phyloP scores from a whole-genome alignment of 2,888 invertebrate species.

The Tipula confusa region DNA sequence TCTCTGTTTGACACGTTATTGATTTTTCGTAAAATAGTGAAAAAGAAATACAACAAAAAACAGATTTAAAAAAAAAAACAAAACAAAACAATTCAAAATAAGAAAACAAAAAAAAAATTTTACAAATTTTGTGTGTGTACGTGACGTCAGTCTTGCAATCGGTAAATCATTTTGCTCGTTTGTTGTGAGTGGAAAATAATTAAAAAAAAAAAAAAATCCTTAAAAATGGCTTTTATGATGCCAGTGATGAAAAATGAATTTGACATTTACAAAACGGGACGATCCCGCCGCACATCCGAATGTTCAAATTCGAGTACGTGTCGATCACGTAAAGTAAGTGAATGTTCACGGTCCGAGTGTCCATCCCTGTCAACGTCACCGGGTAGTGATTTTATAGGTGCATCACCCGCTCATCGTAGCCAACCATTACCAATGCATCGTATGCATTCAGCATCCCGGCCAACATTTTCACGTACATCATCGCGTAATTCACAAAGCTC shows the following conservation, averaged over 20 bases:
- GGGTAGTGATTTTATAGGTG: slow-evolving; percentile 52
- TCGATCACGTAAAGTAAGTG: slow-evolving; percentile 61
- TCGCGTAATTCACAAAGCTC: slow-evolving; percentile 61
- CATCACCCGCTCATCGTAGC: slow-evolving; percentile 54
- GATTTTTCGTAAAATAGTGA: slow-evolving; percentile 14
- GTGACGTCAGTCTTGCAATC: slow-evolving; percentile 6
- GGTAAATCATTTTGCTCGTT: neutral
- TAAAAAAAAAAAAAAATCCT: too few species aligned
- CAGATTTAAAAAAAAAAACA: neutral
- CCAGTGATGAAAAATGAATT: slow-evolving; percentile 91
- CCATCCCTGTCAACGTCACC: slow-evolving; percentile 63
- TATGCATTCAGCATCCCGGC: slow-evolving; percentile 49
- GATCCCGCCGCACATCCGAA: slow-evolving; percentile 72
- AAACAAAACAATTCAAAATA: neutral
- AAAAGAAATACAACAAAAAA: neutral
- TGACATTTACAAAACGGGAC: slow-evolving; percentile 80
- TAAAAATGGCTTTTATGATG: slow-evolving; percentile 88
- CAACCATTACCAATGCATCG: slow-evolving; percentile 47
- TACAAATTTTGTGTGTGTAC: slow-evolving; percentile 25
- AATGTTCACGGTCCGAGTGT: slow-evolving; percentile 56
- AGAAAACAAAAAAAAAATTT: neutral
- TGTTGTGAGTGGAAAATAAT: neutral
- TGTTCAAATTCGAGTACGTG: slow-evolving; percentile 52
- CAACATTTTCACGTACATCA: slow-evolving; percentile 57
- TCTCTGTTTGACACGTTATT: neutral